Base-by-base conservation (phyloP, 2,113 vertebrate species). In the Peromyscus leucopus region DNA sequence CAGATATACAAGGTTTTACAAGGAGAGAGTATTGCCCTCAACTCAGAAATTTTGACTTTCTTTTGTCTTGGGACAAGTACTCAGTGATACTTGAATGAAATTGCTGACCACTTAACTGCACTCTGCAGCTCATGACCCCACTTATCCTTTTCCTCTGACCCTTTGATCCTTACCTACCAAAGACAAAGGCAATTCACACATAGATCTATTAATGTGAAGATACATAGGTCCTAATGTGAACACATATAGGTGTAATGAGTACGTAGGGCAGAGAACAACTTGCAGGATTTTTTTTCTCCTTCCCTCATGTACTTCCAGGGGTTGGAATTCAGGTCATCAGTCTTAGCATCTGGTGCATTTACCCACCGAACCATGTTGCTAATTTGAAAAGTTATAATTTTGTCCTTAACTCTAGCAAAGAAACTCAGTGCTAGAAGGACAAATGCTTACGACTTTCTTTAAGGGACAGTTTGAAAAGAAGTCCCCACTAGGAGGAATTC, bases 1-100 rank as follows among this genome's bases (percentile, higher is more conserved):
- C 8, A 7, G 36, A 83, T 33, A 83, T 61, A 57, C 8, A 72
- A 74, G 61, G 7, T 94, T 42, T 72, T 79, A 28, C 28, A 91
- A 90, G 69, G 90, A 96, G 55, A 87, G 6, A 90, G 65, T 94
- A 85, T 85, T 76, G 72, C 57, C 26, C 76, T 90, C 51, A 67
- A 5, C 2, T 94, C 26, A 75, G 78, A 76, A 72, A 92, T 74
- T 74, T 82, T 93, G 92, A 19, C 92, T 57, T 61, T 65, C 15
- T 85, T 63, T 94, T 89, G 39, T 87, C 28, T 96, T 90, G n/a
- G 74, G 21, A 59, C 28, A 93, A 33, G n/a, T 61, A 61, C 31
- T 92, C 12, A 7, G 26, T 26, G 46, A 46, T 46, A 48, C 36
- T 22, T 72, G 22, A 4, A 55, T 67, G 19, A 92, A 71, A 48